Conservation (phyloP, 92 coral and sea anemone species). For the Zoanthus sociatus region DNA sequence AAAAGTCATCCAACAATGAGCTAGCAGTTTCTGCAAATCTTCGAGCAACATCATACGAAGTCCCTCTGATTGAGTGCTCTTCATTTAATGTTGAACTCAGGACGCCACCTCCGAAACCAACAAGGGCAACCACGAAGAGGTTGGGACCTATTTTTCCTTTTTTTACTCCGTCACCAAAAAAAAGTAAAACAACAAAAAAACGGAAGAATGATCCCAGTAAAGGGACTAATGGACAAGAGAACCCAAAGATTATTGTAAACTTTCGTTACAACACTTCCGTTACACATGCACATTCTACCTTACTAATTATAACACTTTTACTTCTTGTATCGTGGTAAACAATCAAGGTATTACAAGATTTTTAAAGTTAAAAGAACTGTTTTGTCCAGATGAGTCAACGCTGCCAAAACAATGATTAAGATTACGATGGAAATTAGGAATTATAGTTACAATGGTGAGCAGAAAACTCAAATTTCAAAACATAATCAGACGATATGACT, state of each 20-base stretch:
- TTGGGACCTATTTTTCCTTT: constrained; percentile 38
- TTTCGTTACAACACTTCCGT: constrained; percentile 1
- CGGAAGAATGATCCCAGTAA: constrained; percentile 58
- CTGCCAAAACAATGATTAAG: neutral
- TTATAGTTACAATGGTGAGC: neutral
- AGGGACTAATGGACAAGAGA: constrained; percentile 59
- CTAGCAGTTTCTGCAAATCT: constrained; percentile 58
- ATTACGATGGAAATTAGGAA: neutral
- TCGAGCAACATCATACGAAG: constrained; percentile 82
- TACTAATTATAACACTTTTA: neutral
- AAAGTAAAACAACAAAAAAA: constrained; percentile 61
- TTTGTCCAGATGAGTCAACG: neutral
- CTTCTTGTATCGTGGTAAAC: neutral
- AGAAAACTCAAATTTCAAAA: neutral
- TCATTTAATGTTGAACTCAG: constrained; percentile 66
- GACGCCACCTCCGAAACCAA: constrained; percentile 82
- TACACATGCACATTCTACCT: constrained; percentile 6
- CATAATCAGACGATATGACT: neutral
- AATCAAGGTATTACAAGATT: neutral
- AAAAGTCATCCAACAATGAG: constrained; percentile 64
- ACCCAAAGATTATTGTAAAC: constrained; percentile 11
- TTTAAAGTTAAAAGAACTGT: neutral
- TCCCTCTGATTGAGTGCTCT: constrained; percentile 77
- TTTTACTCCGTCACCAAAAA: constrained; percentile 66
- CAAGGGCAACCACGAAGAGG: constrained; percentile 69